These are phyloP conservation scores for Aphidius colemani DNA, from an alignment of 2,888 invertebrate genomes.

Conservation along the genomic window DNA sequence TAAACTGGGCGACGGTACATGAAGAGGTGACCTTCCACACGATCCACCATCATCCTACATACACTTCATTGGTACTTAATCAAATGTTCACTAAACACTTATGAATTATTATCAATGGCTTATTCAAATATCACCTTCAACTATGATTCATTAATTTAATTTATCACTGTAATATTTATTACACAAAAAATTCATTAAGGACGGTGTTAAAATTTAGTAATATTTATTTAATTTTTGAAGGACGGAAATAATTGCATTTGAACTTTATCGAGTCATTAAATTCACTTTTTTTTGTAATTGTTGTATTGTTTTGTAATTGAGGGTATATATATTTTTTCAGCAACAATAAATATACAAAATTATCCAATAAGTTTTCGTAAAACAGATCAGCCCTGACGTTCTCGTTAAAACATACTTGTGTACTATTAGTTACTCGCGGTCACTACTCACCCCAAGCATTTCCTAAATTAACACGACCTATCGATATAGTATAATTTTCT, in stretches of 20 bases:
- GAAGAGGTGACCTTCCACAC: conserved; percentile 76
- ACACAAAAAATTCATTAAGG: background rate
- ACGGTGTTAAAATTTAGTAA: too few species aligned
- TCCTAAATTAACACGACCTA: too few species aligned
- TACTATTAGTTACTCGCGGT: too few species aligned
- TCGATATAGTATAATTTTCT: too few species aligned
- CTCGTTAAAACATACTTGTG: too few species aligned
- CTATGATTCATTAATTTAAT: background rate
- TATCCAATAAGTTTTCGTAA: too few species aligned
- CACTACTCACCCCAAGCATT: too few species aligned
- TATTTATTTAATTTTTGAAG: background rate
- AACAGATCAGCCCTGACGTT: too few species aligned
- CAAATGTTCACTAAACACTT: too few species aligned
- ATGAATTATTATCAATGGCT: too few species aligned
- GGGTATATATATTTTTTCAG: background rate
- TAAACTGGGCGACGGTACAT: conserved; percentile 81
- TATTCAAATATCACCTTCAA: conserved; percentile 6
- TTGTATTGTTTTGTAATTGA: too few species aligned
- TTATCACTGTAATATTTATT: background rate
- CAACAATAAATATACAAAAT: background rate
- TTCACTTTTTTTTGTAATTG: background rate
- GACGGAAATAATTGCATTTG: background rate
- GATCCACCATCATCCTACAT: conserved; percentile 70
- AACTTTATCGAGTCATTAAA: background rate
- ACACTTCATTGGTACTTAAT: conserved; percentile 51